A percentile compares a stretch with the other conserved stretches of the same genome.
phyloP scores from a whole-genome alignment of 2,113 vertebrate genomes.

The Malurus cyaneus region DNA sequence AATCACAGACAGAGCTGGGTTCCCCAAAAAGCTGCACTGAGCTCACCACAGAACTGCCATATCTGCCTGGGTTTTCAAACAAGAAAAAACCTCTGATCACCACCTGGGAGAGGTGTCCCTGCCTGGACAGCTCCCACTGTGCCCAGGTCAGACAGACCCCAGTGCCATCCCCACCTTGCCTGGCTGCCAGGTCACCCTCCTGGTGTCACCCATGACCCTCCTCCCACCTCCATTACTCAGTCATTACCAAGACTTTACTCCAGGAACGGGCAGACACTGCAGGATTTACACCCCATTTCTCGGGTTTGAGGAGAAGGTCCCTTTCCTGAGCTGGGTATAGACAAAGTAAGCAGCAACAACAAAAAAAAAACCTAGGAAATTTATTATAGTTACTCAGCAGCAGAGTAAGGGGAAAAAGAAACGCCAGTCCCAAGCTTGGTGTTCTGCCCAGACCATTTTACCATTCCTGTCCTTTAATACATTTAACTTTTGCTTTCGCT shows the following conservation, averaged over 20 bases:
- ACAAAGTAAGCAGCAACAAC: background rate
- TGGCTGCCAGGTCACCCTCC: background rate
- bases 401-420: background rate
- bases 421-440: background rate
- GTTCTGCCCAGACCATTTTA: constrained; percentile 1
- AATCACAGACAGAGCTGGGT: background rate
- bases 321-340: background rate
- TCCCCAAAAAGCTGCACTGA: background rate
- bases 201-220: background rate
- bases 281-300: background rate
- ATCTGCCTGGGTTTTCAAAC: background rate
- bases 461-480: background rate
- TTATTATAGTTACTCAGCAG: background rate
- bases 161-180: background rate
- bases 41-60: background rate
- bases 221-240: too few species aligned
- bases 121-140: background rate
- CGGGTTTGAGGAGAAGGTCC: background rate
- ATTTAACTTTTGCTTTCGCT: background rate
- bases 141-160: fast-evolving
- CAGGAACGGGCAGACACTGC: fast-evolving
- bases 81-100: background rate
- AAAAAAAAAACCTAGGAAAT: background rate
- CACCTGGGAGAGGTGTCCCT: background rate
- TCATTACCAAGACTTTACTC: background rate